Conservation (phyloP, 2,888 invertebrate species). For the Cacoxenus indagator region DNA sequence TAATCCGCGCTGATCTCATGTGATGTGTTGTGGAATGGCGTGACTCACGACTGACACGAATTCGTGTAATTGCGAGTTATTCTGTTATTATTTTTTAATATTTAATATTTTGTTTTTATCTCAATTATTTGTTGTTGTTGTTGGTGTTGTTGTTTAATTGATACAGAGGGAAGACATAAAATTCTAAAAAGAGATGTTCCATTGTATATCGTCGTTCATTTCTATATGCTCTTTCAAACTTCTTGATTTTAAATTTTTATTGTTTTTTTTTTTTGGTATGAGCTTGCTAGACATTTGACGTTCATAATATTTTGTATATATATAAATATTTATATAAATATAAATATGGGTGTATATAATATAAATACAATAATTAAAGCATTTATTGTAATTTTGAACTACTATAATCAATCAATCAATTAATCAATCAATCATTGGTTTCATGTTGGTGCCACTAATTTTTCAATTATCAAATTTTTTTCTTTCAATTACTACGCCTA, state of each 20-base stretch:
- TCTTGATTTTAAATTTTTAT: constrained; percentile 28
- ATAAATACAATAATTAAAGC: constrained; percentile 36
- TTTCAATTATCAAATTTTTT: no score
- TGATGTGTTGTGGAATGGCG: no score
- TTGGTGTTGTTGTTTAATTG: constrained; percentile 41
- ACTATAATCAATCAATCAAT: constrained; percentile 50
- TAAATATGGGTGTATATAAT: constrained; percentile 33
- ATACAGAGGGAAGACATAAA: constrained; percentile 62
- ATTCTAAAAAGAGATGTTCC: constrained; percentile 62
- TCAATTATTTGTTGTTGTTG: not conserved
- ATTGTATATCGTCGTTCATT: constrained; percentile 39
- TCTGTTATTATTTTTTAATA: no score
- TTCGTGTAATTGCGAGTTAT: no score
- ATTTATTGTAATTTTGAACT: constrained; percentile 34
- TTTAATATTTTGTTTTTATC: not conserved
- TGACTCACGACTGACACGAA: no score
- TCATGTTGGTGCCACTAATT: not conserved
- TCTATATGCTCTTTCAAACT: constrained; percentile 28
- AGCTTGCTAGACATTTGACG: constrained; percentile 32
- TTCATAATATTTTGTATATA: constrained; percentile 50
- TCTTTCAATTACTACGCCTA: not conserved
- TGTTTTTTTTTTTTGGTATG: constrained; percentile 12
- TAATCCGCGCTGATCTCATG: no score
- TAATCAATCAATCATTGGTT: not conserved
- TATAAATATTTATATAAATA: constrained; percentile 27